Evolutionary conservation across 2,888 invertebrate genomes (phyloP).

Genomic region (Meteorus cinctellus): DNA sequence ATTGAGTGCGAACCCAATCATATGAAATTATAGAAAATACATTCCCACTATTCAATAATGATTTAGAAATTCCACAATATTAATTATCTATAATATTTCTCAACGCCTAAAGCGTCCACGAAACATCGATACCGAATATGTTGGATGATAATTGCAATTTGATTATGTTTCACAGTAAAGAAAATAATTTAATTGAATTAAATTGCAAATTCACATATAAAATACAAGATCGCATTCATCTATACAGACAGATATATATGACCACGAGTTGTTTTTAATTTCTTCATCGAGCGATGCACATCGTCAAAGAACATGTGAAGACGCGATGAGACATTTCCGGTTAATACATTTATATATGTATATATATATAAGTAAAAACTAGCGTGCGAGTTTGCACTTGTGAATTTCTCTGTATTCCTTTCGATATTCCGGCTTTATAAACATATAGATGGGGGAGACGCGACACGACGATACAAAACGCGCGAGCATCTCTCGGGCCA

Average conservation of each 20-base stretch:
- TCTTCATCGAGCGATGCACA: conserved; percentile 28
- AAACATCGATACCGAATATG: too few relatives aligned
- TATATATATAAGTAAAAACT: conserved; percentile 22
- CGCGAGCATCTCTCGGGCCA: not conserved
- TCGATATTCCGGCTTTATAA: conserved; percentile 30
- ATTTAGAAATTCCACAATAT: too few relatives aligned
- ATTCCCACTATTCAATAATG: too few relatives aligned
- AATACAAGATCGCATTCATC: conserved; percentile 24
- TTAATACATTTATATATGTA: conserved; percentile 4
- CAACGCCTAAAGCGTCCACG: too few relatives aligned
- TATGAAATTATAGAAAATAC: too few relatives aligned
- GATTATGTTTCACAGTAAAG: not conserved
- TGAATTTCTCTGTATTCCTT: conserved; percentile 28
- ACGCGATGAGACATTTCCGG: conserved; percentile 25
- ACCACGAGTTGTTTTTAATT: conserved; percentile 16
- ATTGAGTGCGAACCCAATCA: too few relatives aligned
- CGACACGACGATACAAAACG: conserved; percentile 45
- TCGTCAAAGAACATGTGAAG: conserved; percentile 1
- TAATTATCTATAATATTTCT: too few relatives aligned
- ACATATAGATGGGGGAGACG: conserved; percentile 26
- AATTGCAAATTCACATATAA: conserved; percentile 24
- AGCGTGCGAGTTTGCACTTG: conserved; percentile 12
- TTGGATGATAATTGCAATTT: not conserved
- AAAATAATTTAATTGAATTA: conserved; percentile 25
- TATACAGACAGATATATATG: conserved; percentile 15